Evolutionary conservation across 1,140 invertebrate genomes (phyloP).

Genomic region (Arctopsyche grandis): DNA sequence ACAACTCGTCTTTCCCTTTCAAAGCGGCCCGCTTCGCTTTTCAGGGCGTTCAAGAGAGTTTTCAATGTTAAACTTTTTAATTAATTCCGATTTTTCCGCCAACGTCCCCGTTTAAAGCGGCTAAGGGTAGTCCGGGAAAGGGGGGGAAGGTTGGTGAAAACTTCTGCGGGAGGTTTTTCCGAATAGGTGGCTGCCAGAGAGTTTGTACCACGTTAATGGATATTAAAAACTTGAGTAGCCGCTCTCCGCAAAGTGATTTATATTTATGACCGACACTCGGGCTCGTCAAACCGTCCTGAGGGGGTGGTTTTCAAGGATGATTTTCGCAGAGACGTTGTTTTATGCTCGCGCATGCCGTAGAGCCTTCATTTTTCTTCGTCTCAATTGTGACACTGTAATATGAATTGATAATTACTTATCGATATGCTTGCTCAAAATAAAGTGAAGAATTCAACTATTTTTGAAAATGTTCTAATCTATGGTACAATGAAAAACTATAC

Average conservation of each 20-base stretch:
- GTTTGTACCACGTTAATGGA: constrained; percentile 22
- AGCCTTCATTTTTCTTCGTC: too few species aligned
- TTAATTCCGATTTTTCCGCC: constrained; percentile 51
- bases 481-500: too few species aligned
- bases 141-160: constrained; percentile 11
- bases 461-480: too few species aligned
- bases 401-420: too few species aligned
- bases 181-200: background rate
- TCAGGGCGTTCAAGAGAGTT: background rate
- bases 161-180: background rate
- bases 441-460: too few species aligned
- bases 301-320: too few species aligned
- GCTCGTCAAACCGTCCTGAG: background rate
- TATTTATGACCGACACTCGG: constrained; percentile 7
- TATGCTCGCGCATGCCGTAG: too few species aligned
- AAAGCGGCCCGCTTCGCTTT: background rate
- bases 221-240: constrained; percentile 27
- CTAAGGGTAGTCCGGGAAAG: too few species aligned
- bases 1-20: constrained; percentile 30
- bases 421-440: too few species aligned
- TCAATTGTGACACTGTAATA: too few species aligned
- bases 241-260: constrained; percentile 20
- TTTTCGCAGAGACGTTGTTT: too few species aligned
- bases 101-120: constrained; percentile 8
- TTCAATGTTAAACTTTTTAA: constrained; percentile 51